phyloP scores from a whole-genome alignment of 2,113 vertebrate genomes.

The Xiphophorus couchianus region DNA sequence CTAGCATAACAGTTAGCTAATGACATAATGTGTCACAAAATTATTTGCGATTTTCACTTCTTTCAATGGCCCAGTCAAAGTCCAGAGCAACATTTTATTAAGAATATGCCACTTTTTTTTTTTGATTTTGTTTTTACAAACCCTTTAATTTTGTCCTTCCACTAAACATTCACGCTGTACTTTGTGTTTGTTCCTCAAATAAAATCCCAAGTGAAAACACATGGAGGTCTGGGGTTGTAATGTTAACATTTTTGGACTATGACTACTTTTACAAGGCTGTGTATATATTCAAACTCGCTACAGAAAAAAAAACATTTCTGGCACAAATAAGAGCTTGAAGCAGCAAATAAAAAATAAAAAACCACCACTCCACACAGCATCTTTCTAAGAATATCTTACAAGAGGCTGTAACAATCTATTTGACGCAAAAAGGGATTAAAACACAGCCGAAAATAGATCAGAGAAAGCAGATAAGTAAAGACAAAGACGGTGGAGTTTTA shows the following conservation, averaged over 20 bases:
- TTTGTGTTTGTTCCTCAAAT: background rate
- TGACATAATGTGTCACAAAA: background rate
- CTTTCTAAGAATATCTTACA: conserved; percentile 61
- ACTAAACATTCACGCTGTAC: background rate
- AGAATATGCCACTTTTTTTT: background rate
- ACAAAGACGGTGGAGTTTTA: conserved; percentile 12
- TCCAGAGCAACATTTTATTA: background rate
- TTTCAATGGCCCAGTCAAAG: background rate
- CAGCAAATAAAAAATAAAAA: background rate
- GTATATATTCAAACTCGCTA: background rate
- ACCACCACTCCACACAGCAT: conserved; percentile 30
- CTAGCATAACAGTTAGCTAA: background rate
- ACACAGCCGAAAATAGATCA: conserved; percentile 52
- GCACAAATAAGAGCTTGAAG: conserved; percentile 46
- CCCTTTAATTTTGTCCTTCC: background rate
- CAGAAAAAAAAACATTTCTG: conserved; percentile 27
- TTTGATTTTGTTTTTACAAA: too few relatives aligned
- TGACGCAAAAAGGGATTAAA: conserved; percentile 36
- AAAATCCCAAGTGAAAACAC: background rate
- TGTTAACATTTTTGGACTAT: background rate
- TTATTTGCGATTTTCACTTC: background rate
- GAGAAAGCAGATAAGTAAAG: conserved; percentile 7
- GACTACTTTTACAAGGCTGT: background rate
- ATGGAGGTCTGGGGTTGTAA: background rate
- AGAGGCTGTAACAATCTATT: background rate